Conservation (phyloP, 2,797 vertebrate genomes). For the Sorex maritimensis region DNA sequence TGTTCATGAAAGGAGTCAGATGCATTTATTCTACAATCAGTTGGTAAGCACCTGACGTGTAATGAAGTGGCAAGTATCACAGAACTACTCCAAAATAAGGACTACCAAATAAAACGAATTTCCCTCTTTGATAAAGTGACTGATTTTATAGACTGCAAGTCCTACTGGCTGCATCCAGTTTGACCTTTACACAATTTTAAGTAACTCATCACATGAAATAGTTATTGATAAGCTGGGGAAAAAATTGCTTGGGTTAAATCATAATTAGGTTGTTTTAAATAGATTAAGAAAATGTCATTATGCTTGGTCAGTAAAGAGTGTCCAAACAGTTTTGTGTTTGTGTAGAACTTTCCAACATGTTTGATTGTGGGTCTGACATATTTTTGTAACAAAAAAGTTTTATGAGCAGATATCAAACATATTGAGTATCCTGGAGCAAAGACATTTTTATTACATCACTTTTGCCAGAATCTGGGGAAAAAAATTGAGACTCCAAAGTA, state of each 20-base stretch:
- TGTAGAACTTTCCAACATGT: conserved; percentile 7
- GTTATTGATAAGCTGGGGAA: conserved; percentile 53
- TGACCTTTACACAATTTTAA: conserved; percentile 66
- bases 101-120: conserved; percentile 57
- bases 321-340: not conserved
- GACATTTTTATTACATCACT: not conserved
- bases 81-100: conserved; percentile 32
- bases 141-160: conserved; percentile 31
- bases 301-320: not conserved
- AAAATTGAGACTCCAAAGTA: conserved; percentile 7
- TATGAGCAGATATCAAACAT: not conserved
- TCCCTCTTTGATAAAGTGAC: conserved; percentile 63
- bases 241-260: conserved; percentile 1
- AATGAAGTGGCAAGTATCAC: conserved; percentile 60
- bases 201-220: conserved; percentile 15
- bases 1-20: conserved; percentile 67
- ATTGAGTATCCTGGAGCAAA: not conserved
- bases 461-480: conserved; percentile 39
- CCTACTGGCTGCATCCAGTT: not conserved
- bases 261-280: conserved; percentile 51
- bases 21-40: conserved; percentile 78
- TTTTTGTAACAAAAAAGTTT: not conserved
- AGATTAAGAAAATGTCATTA: conserved; percentile 44
- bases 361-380: not conserved
- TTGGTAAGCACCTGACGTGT: conserved; percentile 44